Evolutionary conservation across 1,140 invertebrate species (phyloP), one percentile per base, ranked within the genome.

Genomic region (Pectinophora gossypiella): DNA sequence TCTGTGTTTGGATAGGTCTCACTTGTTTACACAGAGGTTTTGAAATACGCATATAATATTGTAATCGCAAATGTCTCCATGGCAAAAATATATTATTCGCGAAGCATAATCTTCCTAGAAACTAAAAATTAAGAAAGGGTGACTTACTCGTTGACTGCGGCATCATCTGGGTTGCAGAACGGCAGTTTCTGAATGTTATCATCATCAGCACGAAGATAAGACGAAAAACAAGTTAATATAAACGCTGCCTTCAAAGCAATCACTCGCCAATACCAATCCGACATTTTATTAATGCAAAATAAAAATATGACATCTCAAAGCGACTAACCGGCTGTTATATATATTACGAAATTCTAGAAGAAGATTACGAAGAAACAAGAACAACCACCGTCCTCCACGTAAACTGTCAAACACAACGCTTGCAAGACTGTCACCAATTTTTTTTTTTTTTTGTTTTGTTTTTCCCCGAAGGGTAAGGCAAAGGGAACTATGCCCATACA

Each of bases 221-320:
- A 72, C 61, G 76, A 65, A 59, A 82, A 68, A 72, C 67, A 82
- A 54, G 72, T 74, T 59, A 84, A 56, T 22, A 78, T 59, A 47
- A 84, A 82, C 20, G 68, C 68, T 53, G 76, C 65, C 60, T 75
- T 79, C 45, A 82, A 59, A 52, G 71, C 68, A 62, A 79, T 73
- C 57, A 81, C 68, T 54, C 72, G 61, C 76, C 78, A 81, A 80
- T 79, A 79, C 80, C 78, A 82, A 56, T 68, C 65, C 72, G 76
- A 82, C 82, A 85, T 85, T 77, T 75, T 84, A 69, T 70, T 73
- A 72, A 64, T 55, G 68, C 60, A 56, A 76, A 77, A 81, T 69
- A 68, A 76, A 75, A 64, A 67, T 62, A 65, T 75, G 62, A 79
- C 82, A 85, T 85, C 59, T 74, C 78, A 82, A 72, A 67, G 52